Percentiles rank a stretch among this genome's conserved stretches.
These are phyloP conservation scores for Eucera pruinosa DNA, from an alignment of 2,888 invertebrate genomes.

Conservation along the genomic window DNA sequence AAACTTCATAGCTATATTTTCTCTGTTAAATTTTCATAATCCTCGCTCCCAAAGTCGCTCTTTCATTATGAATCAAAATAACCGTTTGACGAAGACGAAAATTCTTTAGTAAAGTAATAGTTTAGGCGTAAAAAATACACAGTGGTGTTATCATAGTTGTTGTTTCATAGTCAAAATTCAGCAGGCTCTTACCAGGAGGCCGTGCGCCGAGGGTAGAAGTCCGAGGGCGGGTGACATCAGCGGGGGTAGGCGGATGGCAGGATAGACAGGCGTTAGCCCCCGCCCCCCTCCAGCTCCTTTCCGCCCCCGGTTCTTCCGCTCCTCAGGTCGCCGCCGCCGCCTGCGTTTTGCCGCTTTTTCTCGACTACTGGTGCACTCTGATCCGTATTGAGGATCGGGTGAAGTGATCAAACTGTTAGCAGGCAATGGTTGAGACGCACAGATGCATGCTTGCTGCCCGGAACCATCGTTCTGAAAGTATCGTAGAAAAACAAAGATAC, in stretches of 20 bases:
- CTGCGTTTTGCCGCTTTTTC: constrained; percentile 82
- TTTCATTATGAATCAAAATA: not conserved
- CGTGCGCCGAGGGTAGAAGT: constrained; percentile 84
- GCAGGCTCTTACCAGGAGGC: constrained; percentile 82
- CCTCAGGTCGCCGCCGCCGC: constrained; percentile 83
- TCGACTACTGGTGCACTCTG: constrained; percentile 69
- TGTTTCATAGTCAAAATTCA: constrained; percentile 42
- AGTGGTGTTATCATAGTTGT: constrained; percentile 52
- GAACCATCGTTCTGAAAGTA: constrained; percentile 82
- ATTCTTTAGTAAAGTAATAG: too few relatives aligned
- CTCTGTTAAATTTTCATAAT: not conserved
- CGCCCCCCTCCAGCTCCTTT: constrained; percentile 83
- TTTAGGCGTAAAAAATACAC: constrained; percentile 29
- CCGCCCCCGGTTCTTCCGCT: constrained; percentile 83
- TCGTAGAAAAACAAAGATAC: constrained; percentile 69
- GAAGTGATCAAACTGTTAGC: constrained; percentile 69
- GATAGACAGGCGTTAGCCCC: constrained; percentile 82
- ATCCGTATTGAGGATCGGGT: constrained; percentile 71
- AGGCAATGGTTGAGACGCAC: constrained; percentile 78
- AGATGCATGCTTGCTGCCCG: constrained; percentile 79
- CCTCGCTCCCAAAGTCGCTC: not conserved
- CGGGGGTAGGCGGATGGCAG: constrained; percentile 87
- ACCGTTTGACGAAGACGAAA: too few relatives aligned
- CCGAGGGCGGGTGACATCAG: constrained; percentile 86
- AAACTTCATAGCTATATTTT: too few relatives aligned